These are phyloP conservation scores for Drosophila leonis DNA, from an alignment of 2,888 invertebrate species.

Conservation along the genomic window DNA sequence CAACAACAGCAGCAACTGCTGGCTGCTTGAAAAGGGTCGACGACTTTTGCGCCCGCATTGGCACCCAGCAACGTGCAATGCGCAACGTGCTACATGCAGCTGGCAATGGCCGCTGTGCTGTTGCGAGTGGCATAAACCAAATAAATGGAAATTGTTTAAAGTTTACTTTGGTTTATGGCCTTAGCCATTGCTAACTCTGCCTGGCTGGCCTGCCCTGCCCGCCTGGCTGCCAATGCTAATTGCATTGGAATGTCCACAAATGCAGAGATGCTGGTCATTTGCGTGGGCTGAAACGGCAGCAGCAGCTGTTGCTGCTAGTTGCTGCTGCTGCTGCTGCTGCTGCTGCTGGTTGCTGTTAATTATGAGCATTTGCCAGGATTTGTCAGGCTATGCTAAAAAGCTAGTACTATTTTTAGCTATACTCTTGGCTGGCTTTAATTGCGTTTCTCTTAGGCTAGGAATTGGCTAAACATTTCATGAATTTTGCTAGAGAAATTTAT, in stretches of 20 bases:
- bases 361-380: constrained; percentile 25
- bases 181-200: constrained; percentile 45
- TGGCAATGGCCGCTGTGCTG: constrained; percentile 66
- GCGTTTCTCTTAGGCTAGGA: not conserved
- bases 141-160: constrained; percentile 82
- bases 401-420: not conserved
- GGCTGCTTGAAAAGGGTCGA: constrained; percentile 72
- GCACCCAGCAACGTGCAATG: constrained; percentile 54
- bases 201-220: constrained; percentile 5
- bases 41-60: constrained; percentile 80
- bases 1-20: constrained; percentile 44
- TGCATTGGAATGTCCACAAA: constrained; percentile 71
- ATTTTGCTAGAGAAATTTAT: not conserved
- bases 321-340: constrained; percentile 7
- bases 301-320: constrained; percentile 10
- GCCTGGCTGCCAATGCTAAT: constrained; percentile 68
- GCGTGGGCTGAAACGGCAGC: constrained; percentile 48
- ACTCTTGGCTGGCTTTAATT: not conserved
- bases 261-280: constrained; percentile 59
- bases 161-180: constrained; percentile 80
- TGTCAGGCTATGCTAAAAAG: constrained; percentile 1
- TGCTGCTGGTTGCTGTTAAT: constrained; percentile 28
- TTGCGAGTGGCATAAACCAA: constrained; percentile 72
- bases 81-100: constrained; percentile 55
- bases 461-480: not conserved